Percentiles rank a stretch among this genome's conserved stretches.
These are phyloP conservation scores for Stomatorhinus ivindoensis DNA, from an alignment of 2,113 vertebrate species.

Conservation along the genomic window DNA sequence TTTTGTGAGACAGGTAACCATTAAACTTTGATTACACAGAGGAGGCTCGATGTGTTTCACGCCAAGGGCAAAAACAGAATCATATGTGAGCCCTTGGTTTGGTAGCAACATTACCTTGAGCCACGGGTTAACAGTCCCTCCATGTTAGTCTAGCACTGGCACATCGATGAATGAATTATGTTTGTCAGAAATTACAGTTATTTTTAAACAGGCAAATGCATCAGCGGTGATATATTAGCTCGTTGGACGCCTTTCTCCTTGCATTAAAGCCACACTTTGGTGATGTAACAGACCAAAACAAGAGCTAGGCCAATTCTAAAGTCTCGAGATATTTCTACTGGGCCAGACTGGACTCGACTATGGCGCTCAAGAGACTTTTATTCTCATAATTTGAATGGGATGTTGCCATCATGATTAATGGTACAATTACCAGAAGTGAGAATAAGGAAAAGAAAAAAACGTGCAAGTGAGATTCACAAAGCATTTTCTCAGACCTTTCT, in stretches of 20 bases:
- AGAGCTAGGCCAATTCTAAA: constrained; percentile 19
- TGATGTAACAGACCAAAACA: background rate
- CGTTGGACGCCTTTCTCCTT: background rate
- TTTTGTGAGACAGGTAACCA: constrained; percentile 4
- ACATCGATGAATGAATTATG: background rate
- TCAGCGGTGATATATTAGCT: background rate
- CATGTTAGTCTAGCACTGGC: background rate
- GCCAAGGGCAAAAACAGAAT: constrained; percentile 22
- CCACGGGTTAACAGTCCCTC: background rate
- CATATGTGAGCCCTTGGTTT: background rate
- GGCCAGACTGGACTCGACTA: background rate
- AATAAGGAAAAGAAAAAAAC: background rate
- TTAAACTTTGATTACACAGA: constrained; percentile 19
- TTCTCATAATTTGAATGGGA: constrained; percentile 39
- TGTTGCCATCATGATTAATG: constrained; percentile 47
- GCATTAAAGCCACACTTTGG: background rate
- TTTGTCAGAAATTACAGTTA: background rate
- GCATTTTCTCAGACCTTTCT: background rate
- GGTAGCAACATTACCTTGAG: constrained; percentile 15
- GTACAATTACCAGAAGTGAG: constrained; percentile 35
- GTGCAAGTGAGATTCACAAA: background rate
- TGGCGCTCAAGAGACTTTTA: constrained; percentile 14
- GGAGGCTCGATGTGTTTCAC: constrained; percentile 12
- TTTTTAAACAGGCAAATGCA: background rate
- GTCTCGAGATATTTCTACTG: background rate